Evolutionary conservation across 1,140 invertebrate genomes (phyloP), one percentile per base, ranked within the genome.

Genomic region (Drosophila albomicans): DNA sequence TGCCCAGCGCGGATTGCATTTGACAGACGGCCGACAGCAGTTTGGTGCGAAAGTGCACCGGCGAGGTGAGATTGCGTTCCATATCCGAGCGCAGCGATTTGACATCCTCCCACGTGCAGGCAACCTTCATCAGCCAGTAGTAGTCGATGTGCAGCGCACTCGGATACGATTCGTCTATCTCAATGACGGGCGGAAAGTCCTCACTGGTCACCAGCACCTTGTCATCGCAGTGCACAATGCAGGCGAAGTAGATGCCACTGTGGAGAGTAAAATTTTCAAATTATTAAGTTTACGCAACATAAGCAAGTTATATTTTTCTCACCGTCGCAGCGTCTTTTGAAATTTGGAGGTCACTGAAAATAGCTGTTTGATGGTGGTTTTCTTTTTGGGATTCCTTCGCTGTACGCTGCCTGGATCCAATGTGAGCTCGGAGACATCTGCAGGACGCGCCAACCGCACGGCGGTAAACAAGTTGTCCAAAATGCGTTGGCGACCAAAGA

Each of bases 41-140:
- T 93, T 98, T 99, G 75, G 97, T 96, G 70, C 98, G 95, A 92
- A 99, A 98, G 91, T 98, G 97, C 35, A 96, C 96, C 0, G 97
- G 97, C 2, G 97, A 98, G 52, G 96, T 97, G 2, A 97, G 95
- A 90, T 97, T 97, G 86, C 98, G 97, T 91, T 99, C 98, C 96
- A 99, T 98, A 75, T 99, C 98, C 38, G 96, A 95, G 45, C 96
- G 95, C 0, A 99, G 93, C 10, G 95, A 95, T 91, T 98, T 99
- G 1, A 98, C 97, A 93, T 99, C 98, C 73, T 99, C 97, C 98
- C 98, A 99, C 0, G 97, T 97, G 92, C 97, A 98, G 0, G 98
- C 96, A 11, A 99, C 97, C 94, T 99, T 99, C 96, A 99, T 97
- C 1, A 99, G 94, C 98, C 98, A 99, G 93, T 99, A 97, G 92